Evolutionary conservation across 2,113 vertebrate genomes (phyloP).

Genomic region (Parotia lawesii): DNA sequence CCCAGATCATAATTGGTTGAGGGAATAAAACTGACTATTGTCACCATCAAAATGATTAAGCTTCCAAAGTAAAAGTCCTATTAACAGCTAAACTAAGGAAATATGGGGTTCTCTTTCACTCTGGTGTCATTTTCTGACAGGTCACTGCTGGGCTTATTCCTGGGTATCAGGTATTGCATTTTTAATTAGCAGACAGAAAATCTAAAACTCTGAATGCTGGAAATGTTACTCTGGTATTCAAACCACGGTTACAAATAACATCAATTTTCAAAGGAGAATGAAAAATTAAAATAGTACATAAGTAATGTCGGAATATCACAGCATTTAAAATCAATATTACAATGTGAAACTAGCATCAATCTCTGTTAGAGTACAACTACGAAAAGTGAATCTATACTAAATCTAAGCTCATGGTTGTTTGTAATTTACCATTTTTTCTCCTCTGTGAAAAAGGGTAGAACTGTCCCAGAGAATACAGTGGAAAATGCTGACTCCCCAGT

Average conservation of each 20-base stretch:
- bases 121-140: not conserved
- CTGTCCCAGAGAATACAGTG: not conserved
- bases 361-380: not conserved
- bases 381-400: not conserved
- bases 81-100: not conserved
- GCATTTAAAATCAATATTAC: not conserved
- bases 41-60: not conserved
- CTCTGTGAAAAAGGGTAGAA: not conserved
- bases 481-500: not conserved
- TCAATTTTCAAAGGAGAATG: not conserved
- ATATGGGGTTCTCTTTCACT: not conserved
- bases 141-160: not conserved
- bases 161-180: not conserved
- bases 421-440: not conserved
- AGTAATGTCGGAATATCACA: not conserved
- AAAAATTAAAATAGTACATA: not conserved
- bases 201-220: not conserved
- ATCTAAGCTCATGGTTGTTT: not conserved
- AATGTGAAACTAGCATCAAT: not conserved
- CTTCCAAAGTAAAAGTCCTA: not conserved
- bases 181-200: not conserved
- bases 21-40: not conserved
- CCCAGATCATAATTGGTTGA: not conserved
- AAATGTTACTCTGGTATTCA: not conserved
- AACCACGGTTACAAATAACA: not conserved